Base-by-base conservation (phyloP, 2,888 invertebrate species). In the Aleiodes testaceus region DNA sequence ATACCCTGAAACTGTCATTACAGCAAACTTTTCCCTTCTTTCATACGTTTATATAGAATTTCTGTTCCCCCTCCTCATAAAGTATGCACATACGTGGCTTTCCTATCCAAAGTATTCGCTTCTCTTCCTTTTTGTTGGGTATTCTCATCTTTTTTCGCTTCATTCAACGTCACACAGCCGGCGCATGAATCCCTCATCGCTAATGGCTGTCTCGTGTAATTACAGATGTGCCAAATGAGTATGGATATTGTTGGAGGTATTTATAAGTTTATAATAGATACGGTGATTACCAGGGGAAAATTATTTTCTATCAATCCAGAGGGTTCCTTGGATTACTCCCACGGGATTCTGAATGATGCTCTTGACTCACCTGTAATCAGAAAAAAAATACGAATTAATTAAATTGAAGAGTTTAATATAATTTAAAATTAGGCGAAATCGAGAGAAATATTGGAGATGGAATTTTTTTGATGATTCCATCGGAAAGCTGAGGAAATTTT, bases 341-440 rank as follows among this genome's bases (percentile, higher is more conserved):
- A n/a, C n/a, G n/a, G n/a, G n/a, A n/a, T n/a, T n/a, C n/a, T n/a
- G n/a, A n/a, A n/a, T 36, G 2, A 52, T 42, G 42, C 59, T 44
- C 49, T 44, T 12, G 26, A 36, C 74, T 77, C 72, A 77, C 77
- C 77, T 77, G 75, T 2, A 77, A 77, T 74, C 72, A n/a, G 74
- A n/a, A 53, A 52, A 47, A 68, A 63, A 26, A 5, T 26, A 26
- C 26, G 5, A 26, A 26, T 26, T 26, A 26, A 26, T 26, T 26
- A 26, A 26, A 4, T n/a, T n/a, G n/a, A n/a, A n/a, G n/a, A n/a
- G n/a, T n/a, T n/a, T n/a, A n/a, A n/a, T n/a, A n/a, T n/a, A n/a
- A n/a, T n/a, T n/a, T n/a, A n/a, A n/a, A n/a, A n/a, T n/a, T n/a
- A n/a, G n/a, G n/a, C n/a, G n/a, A n/a, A n/a, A n/a, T n/a, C n/a